Conservation (phyloP, 2,797 vertebrate genomes). For the Anisognathus igniventris region DNA sequence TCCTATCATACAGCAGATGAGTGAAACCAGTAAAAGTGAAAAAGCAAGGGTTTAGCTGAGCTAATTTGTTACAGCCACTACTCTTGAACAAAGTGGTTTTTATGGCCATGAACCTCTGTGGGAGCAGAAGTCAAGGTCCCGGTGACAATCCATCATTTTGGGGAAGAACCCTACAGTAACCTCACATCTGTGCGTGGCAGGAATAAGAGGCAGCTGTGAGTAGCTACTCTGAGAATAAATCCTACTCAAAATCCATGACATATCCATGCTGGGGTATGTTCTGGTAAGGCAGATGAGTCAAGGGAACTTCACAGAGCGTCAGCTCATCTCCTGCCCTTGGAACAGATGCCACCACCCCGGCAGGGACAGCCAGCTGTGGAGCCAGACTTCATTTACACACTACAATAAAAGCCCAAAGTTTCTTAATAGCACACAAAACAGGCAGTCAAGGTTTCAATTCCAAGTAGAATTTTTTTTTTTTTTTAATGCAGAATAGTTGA, state of each 20-base stretch:
- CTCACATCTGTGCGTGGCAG: background rate
- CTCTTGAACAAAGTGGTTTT: conserved; percentile 74
- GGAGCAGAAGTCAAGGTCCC: conserved; percentile 30
- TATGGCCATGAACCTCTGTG: conserved; percentile 17
- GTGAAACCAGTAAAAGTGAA: conserved; percentile 72
- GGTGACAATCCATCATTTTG: conserved; percentile 19
- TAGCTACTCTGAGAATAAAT: background rate
- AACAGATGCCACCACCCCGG: background rate
- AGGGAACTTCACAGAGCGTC: background rate
- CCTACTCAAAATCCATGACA: background rate
- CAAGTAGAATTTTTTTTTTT: background rate
- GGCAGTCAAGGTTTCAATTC: background rate
- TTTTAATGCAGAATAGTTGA: background rate
- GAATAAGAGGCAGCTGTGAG: conserved; percentile 10
- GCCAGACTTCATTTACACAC: background rate
- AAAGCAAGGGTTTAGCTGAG: conserved; percentile 64
- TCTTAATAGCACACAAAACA: background rate
- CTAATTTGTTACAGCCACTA: conserved; percentile 74
- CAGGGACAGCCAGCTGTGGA: background rate
- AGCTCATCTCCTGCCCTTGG: background rate
- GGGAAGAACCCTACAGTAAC: conserved; percentile 3
- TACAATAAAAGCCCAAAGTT: background rate
- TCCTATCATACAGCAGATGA: conserved; percentile 64
- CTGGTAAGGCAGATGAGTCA: conserved; percentile 6
- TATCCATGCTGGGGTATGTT: background rate